Evolutionary conservation across 2,888 invertebrate genomes (phyloP).

Genomic region (Exephanes ischioxanthus): DNA sequence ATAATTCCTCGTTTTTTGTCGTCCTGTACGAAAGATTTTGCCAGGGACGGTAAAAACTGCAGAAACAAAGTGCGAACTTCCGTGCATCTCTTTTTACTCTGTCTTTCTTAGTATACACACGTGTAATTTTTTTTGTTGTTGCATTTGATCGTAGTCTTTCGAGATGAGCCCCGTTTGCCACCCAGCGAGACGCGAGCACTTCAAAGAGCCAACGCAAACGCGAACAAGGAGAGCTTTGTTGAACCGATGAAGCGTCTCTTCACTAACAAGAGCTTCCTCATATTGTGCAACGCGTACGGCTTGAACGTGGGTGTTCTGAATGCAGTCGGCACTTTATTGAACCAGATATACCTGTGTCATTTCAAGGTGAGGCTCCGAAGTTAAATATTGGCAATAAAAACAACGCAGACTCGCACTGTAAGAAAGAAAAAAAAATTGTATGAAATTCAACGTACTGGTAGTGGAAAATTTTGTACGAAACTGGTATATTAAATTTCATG

Average conservation of each 20-base stretch:
- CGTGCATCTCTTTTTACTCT: background rate
- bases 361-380: conserved; percentile 82
- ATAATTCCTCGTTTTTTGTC: background rate
- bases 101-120: background rate
- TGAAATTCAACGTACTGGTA: too few relatives aligned
- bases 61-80: background rate
- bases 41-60: background rate
- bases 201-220: conserved; percentile 73
- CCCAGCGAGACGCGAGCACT: conserved; percentile 85
- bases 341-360: conserved; percentile 84
- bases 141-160: conserved; percentile 85
- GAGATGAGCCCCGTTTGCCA: conserved; percentile 86
- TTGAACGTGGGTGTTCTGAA: conserved; percentile 91
- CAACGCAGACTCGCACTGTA: background rate
- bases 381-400: background rate
- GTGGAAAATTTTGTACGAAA: too few relatives aligned
- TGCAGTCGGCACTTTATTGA: conserved; percentile 89
- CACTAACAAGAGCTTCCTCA: conserved; percentile 86
- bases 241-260: conserved; percentile 86
- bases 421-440: background rate
- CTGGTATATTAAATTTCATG: too few relatives aligned
- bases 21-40: background rate
- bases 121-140: background rate
- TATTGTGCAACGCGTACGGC: conserved; percentile 88
- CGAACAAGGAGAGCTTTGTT: conserved; percentile 72